Evolutionary conservation across 2,888 invertebrate species (phyloP), one percentile per base, ranked within the genome.

Genomic region (Lepidochrysops patricia): DNA sequence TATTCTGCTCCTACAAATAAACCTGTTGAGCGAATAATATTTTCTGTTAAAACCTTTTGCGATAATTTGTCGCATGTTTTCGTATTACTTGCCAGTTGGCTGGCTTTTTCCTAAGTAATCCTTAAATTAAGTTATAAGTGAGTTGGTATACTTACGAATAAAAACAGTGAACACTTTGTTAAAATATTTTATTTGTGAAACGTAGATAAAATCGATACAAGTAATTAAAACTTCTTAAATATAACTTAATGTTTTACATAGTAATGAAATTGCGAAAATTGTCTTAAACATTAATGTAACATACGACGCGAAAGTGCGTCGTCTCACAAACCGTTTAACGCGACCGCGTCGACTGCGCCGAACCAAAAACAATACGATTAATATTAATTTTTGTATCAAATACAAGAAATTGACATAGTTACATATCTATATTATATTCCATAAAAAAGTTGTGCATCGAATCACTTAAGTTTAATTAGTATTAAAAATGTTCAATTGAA

Each of bases 171-270:
- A 63, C 50, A 70, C 82, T 86, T 87, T 83, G 85, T 87, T 87
- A 88, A 87, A 88, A 86, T 87, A 85, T 84, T 88, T 84, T 87
- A 88, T 87, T 88, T 87, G 82, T 86, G 88, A 88, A 88, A 87
- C 88, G 85, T 88, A 88, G 87, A 88, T 88, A 88, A 88, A 88
- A 88, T 87, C 80, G 87, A 87, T 88, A 88, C 87, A 88, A 85
- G 86, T 88, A 87, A 85, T 87, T 87, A 84, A 87, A 88, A 84
- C 82, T 84, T 43, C 87, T 87, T 88, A 87, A 72, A 84, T 75
- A 82, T 82, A 82, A 85, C 85, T 84, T 85, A 86, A 76, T 75
- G 75, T 80, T 79, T 84, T 83, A 84, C 79, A 84, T 78, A 82
- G 79, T 81, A 83, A 81, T 83, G 82, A 87, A 88, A 82, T 76